A percentile compares a stretch with the other conserved stretches of the same genome.
phyloP scores from a whole-genome alignment of 2,797 vertebrate species.

The Pantherophis vulpinus region DNA sequence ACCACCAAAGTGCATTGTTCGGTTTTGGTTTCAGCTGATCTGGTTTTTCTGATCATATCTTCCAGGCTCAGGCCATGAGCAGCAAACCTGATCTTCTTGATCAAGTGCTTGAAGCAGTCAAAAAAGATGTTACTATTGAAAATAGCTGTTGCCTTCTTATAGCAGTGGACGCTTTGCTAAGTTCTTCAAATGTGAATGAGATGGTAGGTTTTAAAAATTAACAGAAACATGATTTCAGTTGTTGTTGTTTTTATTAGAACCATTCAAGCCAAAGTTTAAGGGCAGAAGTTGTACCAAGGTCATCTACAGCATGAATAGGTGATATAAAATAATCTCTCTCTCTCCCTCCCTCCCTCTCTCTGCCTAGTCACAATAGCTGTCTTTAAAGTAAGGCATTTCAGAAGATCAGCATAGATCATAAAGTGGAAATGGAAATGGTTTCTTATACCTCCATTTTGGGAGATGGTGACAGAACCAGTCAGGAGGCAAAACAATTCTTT shows the following conservation, averaged over 20 bases:
- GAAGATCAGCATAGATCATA: background rate
- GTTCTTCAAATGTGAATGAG: constrained; percentile 64
- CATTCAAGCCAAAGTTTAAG: background rate
- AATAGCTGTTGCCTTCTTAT: constrained; percentile 86
- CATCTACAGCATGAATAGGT: background rate
- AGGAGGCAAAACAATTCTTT: background rate
- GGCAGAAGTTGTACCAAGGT: background rate
- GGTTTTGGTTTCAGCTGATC: constrained; percentile 32
- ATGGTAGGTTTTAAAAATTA: constrained; percentile 66
- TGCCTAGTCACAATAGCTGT: background rate
- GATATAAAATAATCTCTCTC: background rate
- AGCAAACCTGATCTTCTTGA: constrained; percentile 84
- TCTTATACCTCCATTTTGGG: background rate
- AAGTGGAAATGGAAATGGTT: background rate
- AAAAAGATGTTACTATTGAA: constrained; percentile 82
- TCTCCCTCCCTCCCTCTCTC: too few species aligned
- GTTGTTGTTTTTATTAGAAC: background rate
- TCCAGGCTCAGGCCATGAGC: constrained; percentile 78
- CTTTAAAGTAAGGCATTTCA: background rate
- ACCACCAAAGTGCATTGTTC: background rate
- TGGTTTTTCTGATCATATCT: constrained; percentile 57
- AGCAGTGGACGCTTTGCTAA: constrained; percentile 78
- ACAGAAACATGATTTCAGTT: background rate
- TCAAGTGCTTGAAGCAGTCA: constrained; percentile 84
- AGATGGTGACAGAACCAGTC: background rate